These are phyloP conservation scores for Falco punctatus DNA, from an alignment of 2,113 vertebrate species.

Conservation along the genomic window DNA sequence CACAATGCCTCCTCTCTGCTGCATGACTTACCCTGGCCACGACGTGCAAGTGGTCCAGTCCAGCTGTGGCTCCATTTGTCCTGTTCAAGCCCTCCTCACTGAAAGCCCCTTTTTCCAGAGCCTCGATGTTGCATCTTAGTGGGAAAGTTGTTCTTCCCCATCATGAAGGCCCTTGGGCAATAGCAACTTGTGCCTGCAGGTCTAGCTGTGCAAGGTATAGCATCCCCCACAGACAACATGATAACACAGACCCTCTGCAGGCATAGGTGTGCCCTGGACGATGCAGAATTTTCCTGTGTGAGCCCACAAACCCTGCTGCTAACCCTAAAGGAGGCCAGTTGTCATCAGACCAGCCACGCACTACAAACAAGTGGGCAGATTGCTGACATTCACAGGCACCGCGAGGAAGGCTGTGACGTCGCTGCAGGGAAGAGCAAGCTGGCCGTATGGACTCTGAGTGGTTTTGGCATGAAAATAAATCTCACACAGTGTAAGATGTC, in stretches of 20 bases:
- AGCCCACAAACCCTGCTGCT: neutral
- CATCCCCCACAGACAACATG: neutral
- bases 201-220: neutral
- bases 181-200: neutral
- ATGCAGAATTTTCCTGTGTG: neutral
- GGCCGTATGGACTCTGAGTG: neutral
- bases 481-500: neutral
- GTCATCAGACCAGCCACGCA: neutral
- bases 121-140: neutral
- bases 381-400: neutral
- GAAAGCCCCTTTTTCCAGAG: neutral
- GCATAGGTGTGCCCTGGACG: neutral
- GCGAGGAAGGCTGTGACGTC: neutral
- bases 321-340: neutral
- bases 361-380: neutral
- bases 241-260: neutral
- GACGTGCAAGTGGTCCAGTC: fast-evolving
- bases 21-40: neutral
- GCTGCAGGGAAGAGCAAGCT: neutral
- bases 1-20: neutral
- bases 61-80: neutral
- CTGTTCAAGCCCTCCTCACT: neutral
- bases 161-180: fast-evolving
- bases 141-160: neutral
- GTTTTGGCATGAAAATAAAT: neutral